Evolutionary conservation across 1,140 invertebrate genomes (phyloP), one percentile per base, ranked within the genome.

Genomic region (Dinothrombium tinctorium): DNA sequence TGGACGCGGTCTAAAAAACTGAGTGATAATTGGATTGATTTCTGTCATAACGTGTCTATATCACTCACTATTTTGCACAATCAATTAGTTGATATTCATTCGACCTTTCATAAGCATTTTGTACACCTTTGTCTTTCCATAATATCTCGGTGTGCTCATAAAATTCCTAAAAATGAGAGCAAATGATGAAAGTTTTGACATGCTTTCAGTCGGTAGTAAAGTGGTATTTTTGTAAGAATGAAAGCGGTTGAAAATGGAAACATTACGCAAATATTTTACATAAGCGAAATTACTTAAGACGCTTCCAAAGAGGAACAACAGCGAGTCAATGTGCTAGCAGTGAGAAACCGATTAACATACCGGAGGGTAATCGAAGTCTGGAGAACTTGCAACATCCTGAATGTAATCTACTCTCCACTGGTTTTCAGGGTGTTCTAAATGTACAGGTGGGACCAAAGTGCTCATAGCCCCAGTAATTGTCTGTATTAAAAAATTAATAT

Each of bases 11-110:
- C 80, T 62, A 87, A 69, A 66, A 84, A 84, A 67, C 78, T 82
- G 66, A 50, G 66, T 62, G 42, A 46, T 66, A 64, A 58, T 62
- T 49, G 59, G 22, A 9, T 43, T 36, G 2, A 33, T 33, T 15
- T 22, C 25, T 0, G 26, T 29, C 11, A 35, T 8, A 14, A 29
- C 7, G 20, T 31, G 17, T 14, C 2, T 29, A 23, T 35, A 38
- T 14, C 20, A 78, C 79, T 74, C 64, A 96, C 84, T 98, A 99
- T 74, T 98, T 95, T 59, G 92, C 92, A 69, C 90, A 96, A 69
- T 98, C 92, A 59, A 98, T 96, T 53, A 98, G 74, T 67, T 99
- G 92, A 69, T 96, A 99, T 69, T 98, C 90, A 65, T 96, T 94
- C 59, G 84, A 89, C 58, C 92, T 71, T 59, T 94, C 86, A 63